These are phyloP conservation scores for Chrysaora quinquecirrha DNA, from an alignment of 30 jellyfish, hydroid and myxozoan species.

Conservation along the genomic window DNA sequence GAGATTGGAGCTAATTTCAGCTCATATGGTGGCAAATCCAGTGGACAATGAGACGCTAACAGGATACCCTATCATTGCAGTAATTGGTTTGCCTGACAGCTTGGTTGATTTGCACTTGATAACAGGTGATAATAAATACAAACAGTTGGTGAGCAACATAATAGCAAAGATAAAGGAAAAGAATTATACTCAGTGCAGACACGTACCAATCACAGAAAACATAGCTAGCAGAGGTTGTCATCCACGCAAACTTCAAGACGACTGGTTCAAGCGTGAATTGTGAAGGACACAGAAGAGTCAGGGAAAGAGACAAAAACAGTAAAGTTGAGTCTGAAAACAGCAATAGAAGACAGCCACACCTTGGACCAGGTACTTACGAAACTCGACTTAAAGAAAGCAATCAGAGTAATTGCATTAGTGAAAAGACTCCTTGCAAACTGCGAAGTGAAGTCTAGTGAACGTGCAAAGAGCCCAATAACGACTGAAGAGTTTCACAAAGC, in stretches of 20 bases:
- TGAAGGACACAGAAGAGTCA: conserved; percentile 45
- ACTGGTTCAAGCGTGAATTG: conserved; percentile 26
- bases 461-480: neutral
- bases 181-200: conserved; percentile 51
- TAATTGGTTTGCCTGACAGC: conserved; percentile 65
- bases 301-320: conserved; percentile 29
- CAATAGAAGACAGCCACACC: conserved; percentile 26
- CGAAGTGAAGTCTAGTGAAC: neutral
- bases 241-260: neutral
- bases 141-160: conserved; percentile 71
- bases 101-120: conserved; percentile 75
- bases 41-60: conserved; percentile 28
- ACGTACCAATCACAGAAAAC: conserved; percentile 45
- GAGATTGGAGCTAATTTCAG: conserved; percentile 56
- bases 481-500: conserved; percentile 7
- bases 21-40: conserved; percentile 57
- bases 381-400: neutral
- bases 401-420: conserved; percentile 16
- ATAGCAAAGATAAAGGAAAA: conserved; percentile 38
- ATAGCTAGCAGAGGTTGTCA: conserved; percentile 40
- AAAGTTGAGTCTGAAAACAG: conserved; percentile 18
- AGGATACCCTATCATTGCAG: conserved; percentile 32
- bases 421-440: conserved; percentile 33
- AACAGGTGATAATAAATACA: conserved; percentile 49
- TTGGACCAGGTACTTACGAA: conserved; percentile 7